Base-by-base conservation (phyloP, 2,888 invertebrate species). In the Nycteola revayana region DNA sequence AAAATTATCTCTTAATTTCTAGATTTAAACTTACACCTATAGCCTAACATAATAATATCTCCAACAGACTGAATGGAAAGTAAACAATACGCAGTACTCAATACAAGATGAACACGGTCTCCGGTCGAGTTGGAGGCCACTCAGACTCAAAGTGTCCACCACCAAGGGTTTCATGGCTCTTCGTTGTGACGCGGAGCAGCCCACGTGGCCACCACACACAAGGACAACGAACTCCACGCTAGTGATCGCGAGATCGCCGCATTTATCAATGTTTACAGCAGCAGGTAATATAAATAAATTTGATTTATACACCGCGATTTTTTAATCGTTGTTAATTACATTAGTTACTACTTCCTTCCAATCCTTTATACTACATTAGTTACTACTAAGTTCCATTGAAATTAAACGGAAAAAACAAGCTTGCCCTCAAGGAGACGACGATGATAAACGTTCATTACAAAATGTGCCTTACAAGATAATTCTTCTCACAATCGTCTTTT, bases 201-300 rank as follows among this genome's bases (percentile, higher is more conserved):
- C 83, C 0, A 76, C 74, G 2, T 64, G 66, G 57, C 87, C 87
- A 4, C 70, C 75, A 0, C 77, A 70, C 48, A 49, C 58, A 17
- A 63, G 80, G 22, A 49, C 68, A 0, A 50, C 75, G 1, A 79
- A 82, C 35, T 61, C 70, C 0, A 82, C 66, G 8, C 49, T 87
- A 7, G 50, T 75, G 25, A 69, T 87, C 1, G 83, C 79, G 1
- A 56, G 75, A 28, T 80, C 85, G n/a, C 88, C 87, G 7, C 82
- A 85, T 50, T 56, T 85, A 7, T 86, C 84, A 18, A 85, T 77
- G 83, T 86, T 83, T 36, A 86, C 76, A 38, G 81, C 84, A 46
- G 77, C 80, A 60, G 83, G 86, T 85, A 40, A 54, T 1, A 14
- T 10, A 22, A 14, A 7, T 10, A 4, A 18, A 3, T 18, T 18